Conservation (phyloP, 2,888 invertebrate species). For the Micropterix aruncella region DNA sequence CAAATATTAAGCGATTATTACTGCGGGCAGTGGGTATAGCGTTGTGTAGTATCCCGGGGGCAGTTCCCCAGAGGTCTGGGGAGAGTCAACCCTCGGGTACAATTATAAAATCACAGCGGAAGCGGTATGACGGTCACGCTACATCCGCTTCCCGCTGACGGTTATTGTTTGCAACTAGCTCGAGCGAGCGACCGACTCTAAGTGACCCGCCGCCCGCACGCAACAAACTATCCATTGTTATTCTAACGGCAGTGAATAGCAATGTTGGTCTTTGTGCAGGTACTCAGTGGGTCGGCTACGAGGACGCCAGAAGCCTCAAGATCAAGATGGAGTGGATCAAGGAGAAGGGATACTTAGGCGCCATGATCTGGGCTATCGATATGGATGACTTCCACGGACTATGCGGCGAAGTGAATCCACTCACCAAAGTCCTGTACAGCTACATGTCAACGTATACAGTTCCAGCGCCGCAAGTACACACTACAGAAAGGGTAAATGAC, state of each 20-base stretch:
- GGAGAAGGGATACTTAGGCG: constrained; percentile 68
- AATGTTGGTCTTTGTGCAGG: constrained; percentile 23
- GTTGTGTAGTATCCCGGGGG: too few relatives aligned
- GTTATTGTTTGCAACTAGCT: background rate
- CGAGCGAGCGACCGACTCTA: background rate
- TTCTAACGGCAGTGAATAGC: too few relatives aligned
- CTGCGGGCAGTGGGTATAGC: too few relatives aligned
- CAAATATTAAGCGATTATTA: too few relatives aligned
- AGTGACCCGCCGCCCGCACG: too few relatives aligned
- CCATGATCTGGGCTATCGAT: constrained; percentile 87
- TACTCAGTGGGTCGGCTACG: constrained; percentile 86
- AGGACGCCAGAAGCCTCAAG: constrained; percentile 64
- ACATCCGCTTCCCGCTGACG: background rate
- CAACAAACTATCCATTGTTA: too few relatives aligned
- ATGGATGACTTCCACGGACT: constrained; percentile 83
- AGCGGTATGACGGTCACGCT: background rate
- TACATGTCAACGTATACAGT: constrained; percentile 59
- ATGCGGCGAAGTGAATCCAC: constrained; percentile 63
- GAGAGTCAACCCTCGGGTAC: too few relatives aligned
- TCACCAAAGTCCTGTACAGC: constrained; percentile 57
- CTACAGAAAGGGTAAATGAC: constrained; percentile 51
- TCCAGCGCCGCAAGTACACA: constrained; percentile 46
- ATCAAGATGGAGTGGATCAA: constrained; percentile 87
- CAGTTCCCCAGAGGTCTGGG: too few relatives aligned
- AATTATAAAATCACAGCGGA: background rate